Conservation (phyloP, 2,888 invertebrate species). For the Drosophila nr. perissopoda region DNA sequence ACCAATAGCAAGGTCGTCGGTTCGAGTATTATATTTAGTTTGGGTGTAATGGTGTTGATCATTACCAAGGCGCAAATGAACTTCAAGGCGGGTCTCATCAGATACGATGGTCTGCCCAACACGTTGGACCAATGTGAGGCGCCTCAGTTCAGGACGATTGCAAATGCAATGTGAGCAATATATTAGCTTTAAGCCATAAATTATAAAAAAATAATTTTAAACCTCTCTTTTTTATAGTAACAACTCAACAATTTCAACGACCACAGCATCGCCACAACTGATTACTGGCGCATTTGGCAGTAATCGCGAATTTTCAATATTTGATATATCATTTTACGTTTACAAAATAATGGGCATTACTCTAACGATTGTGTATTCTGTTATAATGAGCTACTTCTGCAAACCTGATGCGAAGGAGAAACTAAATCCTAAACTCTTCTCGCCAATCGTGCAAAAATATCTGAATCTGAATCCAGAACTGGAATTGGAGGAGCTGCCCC, state of each 20-base stretch:
- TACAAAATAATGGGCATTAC: slow-evolving; percentile 86
- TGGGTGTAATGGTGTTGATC: slow-evolving; percentile 74
- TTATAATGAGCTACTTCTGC: slow-evolving; percentile 86
- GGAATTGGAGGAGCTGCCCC: slow-evolving; percentile 63
- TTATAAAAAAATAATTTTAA: not conserved
- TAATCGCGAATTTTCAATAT: slow-evolving; percentile 85
- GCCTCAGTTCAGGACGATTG: slow-evolving; percentile 50
- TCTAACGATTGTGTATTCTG: slow-evolving; percentile 85
- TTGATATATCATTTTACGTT: slow-evolving; percentile 87
- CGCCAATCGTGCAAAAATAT: slow-evolving; percentile 75
- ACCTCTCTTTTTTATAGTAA: slow-evolving; percentile 2
- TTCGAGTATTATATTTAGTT: slow-evolving; percentile 73
- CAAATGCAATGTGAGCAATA: slow-evolving; percentile 64
- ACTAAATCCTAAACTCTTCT: slow-evolving; percentile 73
- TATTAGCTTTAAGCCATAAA: not conserved
- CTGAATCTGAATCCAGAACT: slow-evolving; percentile 22
- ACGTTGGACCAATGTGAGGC: slow-evolving; percentile 76
- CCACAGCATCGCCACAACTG: slow-evolving; percentile 6
- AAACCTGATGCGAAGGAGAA: slow-evolving; percentile 73
- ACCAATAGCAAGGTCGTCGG: slow-evolving; percentile 85
- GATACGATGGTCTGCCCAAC: slow-evolving; percentile 76
- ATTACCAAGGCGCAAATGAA: slow-evolving; percentile 74
- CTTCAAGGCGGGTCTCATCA: slow-evolving; percentile 68
- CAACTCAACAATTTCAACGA: slow-evolving; percentile 36
- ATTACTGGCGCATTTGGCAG: slow-evolving; percentile 61